Evolutionary conservation across 2,113 vertebrate species (phyloP), one percentile per base, ranked within the genome.

Genomic region (Psilopsiagon aymara): DNA sequence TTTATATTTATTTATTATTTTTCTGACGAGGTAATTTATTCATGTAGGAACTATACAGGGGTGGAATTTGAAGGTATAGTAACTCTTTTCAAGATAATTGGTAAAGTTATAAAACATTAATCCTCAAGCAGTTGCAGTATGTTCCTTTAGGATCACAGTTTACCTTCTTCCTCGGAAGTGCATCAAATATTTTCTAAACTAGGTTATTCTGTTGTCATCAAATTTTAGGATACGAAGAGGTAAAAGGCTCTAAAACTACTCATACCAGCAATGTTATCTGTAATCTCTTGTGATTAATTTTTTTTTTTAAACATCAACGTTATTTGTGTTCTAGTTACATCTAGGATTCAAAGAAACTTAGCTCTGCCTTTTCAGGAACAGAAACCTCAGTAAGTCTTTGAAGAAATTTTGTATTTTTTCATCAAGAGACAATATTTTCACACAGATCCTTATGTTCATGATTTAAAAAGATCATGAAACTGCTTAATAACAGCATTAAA

Each of bases 191-290:
- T 20, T 87, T 93, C 49, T 76, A 80, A 96, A 92, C 49, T 86
- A 80, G 79, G 75, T 69, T 93, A 96, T 29, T 25, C 53, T 41
- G 39, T 47, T 80, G 39, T 52, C 17, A 82, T 10, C 17, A 77
- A 73, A 94, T 83, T 94, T 90, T 62, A 86, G 75, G 88, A 94
- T 86, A 86, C 46, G 79, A 84, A 41, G 23, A 91, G 11, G 51
- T 55, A 94, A 73, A 79, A 79, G 10, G 31, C 49, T 55, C 29
- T 85, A 77, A 86, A 95, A 44, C 3, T 79, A 55, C 39, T 82
- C 35, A 86, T 33, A 7, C 2, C 39, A 76, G 17, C 47, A 69
- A 64, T 49, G 14, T 62, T 83, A 76, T 66, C 41, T 62, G 33
- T 71, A 84, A 74, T 71, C 23, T 68, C 62, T n/a, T 67, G 21